Evolutionary conservation across 2,797 vertebrate species (phyloP).

Genomic region (Merluccius polli): DNA sequence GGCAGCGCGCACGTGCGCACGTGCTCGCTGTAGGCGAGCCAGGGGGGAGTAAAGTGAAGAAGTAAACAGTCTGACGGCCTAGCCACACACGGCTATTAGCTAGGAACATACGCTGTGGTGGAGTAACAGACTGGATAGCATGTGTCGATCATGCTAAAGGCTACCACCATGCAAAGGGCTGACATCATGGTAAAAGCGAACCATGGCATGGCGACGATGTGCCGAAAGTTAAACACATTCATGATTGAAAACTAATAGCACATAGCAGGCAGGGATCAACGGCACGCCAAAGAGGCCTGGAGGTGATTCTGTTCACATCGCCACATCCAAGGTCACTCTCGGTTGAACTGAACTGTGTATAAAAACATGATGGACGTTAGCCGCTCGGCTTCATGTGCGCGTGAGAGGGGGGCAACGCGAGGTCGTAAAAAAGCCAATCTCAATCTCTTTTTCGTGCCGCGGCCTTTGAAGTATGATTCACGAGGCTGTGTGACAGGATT

Average conservation of each 20-base stretch:
- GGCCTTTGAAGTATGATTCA: slow-evolving; percentile 8
- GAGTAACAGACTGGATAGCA: slow-evolving; percentile 15
- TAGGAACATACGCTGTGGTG: slow-evolving; percentile 24
- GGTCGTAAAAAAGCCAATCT: background rate
- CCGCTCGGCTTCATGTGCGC: background rate
- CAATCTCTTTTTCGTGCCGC: no score
- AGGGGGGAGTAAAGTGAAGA: slow-evolving; percentile 11
- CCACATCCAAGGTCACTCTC: slow-evolving; percentile 38
- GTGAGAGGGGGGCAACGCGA: background rate
- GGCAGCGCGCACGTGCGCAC: background rate
- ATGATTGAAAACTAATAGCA: background rate
- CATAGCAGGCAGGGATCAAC: background rate
- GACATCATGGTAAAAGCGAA: background rate
- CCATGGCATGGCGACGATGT: background rate
- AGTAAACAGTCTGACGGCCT: slow-evolving; percentile 47
- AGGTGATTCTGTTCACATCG: background rate
- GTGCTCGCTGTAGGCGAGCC: no score
- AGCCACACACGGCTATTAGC: slow-evolving; percentile 32
- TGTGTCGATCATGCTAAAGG: background rate
- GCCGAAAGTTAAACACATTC: background rate
- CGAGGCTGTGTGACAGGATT: slow-evolving; percentile 23
- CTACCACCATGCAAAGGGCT: background rate
- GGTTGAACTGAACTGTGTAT: slow-evolving; percentile 23
- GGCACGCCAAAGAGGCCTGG: background rate
- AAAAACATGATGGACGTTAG: slow-evolving; percentile 17